Conservation (phyloP, 30 jellyfish, hydroid and myxozoan species). For the Cassiopea andromeda region DNA sequence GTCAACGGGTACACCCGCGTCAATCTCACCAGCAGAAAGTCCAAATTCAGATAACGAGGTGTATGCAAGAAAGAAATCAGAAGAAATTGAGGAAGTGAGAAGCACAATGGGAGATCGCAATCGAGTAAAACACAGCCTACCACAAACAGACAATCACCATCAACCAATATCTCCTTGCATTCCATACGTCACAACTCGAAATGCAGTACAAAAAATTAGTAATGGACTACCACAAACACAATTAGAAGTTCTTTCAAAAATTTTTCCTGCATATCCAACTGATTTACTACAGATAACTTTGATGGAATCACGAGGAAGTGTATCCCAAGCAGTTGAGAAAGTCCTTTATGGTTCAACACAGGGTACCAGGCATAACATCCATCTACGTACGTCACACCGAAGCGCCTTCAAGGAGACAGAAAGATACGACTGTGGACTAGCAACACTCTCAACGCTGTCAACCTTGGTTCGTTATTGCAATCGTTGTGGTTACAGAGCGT, state of each 20-base stretch:
- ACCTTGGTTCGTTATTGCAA: constrained; percentile 68
- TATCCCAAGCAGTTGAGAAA: constrained; percentile 68
- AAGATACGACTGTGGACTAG: constrained; percentile 49
- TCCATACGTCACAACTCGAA: constrained; percentile 44
- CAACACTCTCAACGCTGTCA: constrained; percentile 62
- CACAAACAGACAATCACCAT: constrained; percentile 15
- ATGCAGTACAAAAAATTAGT: not conserved
- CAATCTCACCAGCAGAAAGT: constrained; percentile 68
- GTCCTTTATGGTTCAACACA: constrained; percentile 43
- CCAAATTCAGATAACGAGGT: constrained; percentile 8
- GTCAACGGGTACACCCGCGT: constrained; percentile 91
- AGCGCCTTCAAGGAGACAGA: constrained; percentile 71
- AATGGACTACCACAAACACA: constrained; percentile 56
- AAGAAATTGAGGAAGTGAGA: not conserved
- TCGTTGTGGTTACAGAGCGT: constrained; percentile 75
- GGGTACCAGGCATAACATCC: constrained; percentile 21
- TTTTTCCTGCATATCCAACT: constrained; percentile 64
- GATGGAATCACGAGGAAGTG: constrained; percentile 68
- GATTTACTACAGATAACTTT: constrained; percentile 72
- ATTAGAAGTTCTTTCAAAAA: constrained; percentile 51
- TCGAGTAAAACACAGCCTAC: constrained; percentile 12
- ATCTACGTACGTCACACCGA: constrained; percentile 28
- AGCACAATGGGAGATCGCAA: not conserved
- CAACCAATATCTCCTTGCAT: constrained; percentile 48
- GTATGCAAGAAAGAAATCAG: constrained; percentile 1